Base-by-base conservation (phyloP, 2,888 invertebrate genomes). In the Himalopsyche japonica region DNA sequence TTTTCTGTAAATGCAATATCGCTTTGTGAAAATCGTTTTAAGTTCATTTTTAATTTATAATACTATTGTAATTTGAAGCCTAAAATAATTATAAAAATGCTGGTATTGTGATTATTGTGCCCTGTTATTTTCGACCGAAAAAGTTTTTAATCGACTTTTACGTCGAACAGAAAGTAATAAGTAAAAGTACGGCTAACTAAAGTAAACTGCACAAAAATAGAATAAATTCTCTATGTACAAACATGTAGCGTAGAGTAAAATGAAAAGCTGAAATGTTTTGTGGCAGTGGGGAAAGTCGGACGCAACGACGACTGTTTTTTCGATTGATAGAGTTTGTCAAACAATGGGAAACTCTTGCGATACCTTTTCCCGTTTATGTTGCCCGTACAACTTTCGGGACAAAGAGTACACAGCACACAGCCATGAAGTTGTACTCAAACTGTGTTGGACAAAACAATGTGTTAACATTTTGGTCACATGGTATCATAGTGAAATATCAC, bases 311-410 rank as follows among this genome's bases (percentile, higher is more conserved):
- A 70, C 70, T 70, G 70, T 83, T 85, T 82, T 81, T 84, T 80
- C 76, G 82, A 85, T 80, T 84, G 85, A 85, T 82, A 82, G 85
- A 84, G 80, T 85, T 85, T 84, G 76, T 34, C 85, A 57, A 84
- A 86, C 86, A 86, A 86, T 82, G 84, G 57, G 76, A 77, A 84
- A 84, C 81, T 70, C 27, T 84, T 84, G 83, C 76, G 83, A 83
- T 76, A 76, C 83, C 70, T 84, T 78, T 78, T 81, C 70, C 84
- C 81, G 81, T 81, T 70, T 30, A 70, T 70, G 70, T 70, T 70
- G 70, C 77, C 80, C 81, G 84, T 81, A 20, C 80, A 86, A 86
- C 80, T 86, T 85, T 86, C 77, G 77, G 70, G 37, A 84, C 84
- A 84, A 84, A 81, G 81, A 57, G 47, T 4, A 70, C 70, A 70